Conservation (phyloP, 1,140 invertebrate genomes). For the Heliconius himera region DNA sequence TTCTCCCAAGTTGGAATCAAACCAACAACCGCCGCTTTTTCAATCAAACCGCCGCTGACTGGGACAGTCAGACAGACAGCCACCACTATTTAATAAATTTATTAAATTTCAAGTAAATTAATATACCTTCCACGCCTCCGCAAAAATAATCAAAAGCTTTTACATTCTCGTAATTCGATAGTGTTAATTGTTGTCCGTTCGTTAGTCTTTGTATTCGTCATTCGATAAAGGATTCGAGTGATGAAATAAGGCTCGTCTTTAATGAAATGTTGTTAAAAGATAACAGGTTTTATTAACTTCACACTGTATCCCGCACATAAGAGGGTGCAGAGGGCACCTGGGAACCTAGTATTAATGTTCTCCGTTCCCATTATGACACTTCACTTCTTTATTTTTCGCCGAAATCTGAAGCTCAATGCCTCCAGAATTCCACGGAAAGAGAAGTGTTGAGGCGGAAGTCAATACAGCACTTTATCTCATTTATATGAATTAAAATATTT, state of each 20-base stretch:
- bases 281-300: neutral
- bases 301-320: neutral
- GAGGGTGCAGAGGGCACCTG: neutral
- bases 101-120: neutral
- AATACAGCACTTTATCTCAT: neutral
- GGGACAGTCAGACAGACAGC: too few relatives aligned
- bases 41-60: too few relatives aligned
- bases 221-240: neutral
- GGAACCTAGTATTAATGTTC: neutral
- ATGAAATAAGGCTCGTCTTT: neutral
- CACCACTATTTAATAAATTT: neutral
- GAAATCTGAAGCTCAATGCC: too few relatives aligned
- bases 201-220: neutral
- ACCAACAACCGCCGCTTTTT: too few relatives aligned
- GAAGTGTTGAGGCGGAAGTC: neutral
- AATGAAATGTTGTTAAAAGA: neutral
- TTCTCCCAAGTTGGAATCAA: too few relatives aligned
- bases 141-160: constrained; percentile 9
- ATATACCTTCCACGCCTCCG: neutral
- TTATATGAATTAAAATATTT: neutral
- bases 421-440: too few relatives aligned
- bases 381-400: too few relatives aligned
- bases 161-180: neutral
- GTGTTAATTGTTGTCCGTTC: neutral
- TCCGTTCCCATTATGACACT: neutral